phyloP scores from a whole-genome alignment of 2,113 vertebrate genomes.

The Ammodytes dubius region DNA sequence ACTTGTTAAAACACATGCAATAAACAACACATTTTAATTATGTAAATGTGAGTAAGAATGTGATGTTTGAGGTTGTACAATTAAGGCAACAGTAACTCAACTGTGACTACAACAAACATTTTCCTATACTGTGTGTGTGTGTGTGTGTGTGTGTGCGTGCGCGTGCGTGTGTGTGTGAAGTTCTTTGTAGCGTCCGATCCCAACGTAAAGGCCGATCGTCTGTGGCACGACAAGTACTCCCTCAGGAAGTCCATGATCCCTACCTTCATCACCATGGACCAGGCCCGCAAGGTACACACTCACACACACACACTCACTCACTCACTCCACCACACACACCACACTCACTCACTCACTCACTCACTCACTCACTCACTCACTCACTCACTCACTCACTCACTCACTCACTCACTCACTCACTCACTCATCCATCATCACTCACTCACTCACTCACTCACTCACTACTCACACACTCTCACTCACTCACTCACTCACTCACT shows the following conservation, averaged over 20 bases:
- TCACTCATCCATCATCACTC: too few species aligned
- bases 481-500: too few species aligned
- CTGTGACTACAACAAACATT: not conserved
- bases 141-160: not conserved
- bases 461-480: too few species aligned
- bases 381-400: not conserved
- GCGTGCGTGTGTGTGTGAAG: conserved; percentile 73
- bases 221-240: conserved; percentile 99
- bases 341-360: not conserved
- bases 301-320: not conserved
- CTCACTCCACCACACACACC: not conserved
- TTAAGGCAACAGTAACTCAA: not conserved
- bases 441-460: too few species aligned
- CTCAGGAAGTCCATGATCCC: conserved; percentile 98
- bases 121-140: too few species aligned
- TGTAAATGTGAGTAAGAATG: not conserved
- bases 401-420: too few species aligned
- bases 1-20: not conserved
- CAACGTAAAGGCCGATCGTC: conserved; percentile 94
- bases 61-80: not conserved
- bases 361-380: not conserved
- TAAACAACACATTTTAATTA: not conserved
- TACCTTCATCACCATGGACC: conserved; percentile 97
- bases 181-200: conserved; percentile 99
- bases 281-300: conserved; percentile 92